Percentiles rank a stretch among this genome's conserved stretches.
These are phyloP conservation scores for Platynereis dumerilii DNA, from an alignment of 2,888 invertebrate genomes.

Conservation along the genomic window DNA sequence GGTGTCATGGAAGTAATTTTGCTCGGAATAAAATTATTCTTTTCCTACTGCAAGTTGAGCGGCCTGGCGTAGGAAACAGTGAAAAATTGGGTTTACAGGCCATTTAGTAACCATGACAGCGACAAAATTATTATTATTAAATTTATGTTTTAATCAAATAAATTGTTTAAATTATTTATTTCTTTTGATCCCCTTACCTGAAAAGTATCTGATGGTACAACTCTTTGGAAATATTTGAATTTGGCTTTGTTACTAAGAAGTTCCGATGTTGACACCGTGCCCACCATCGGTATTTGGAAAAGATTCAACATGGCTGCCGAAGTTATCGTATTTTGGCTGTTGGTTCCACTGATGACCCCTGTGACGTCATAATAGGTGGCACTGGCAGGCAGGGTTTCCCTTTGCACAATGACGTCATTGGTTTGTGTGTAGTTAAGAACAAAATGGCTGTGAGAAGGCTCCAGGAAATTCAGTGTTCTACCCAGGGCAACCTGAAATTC, in stretches of 20 bases:
- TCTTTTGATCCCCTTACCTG: no score
- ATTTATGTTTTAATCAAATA: no score
- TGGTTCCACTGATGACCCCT: slow-evolving; percentile 30
- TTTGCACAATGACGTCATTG: no score
- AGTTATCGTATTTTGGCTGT: slow-evolving; percentile 25
- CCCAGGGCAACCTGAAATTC: slow-evolving; percentile 20
- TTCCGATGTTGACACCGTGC: slow-evolving; percentile 27
- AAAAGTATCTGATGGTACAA: slow-evolving; percentile 21
- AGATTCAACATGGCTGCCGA: slow-evolving; percentile 24
- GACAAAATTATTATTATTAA: no score
- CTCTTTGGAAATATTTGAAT: slow-evolving; percentile 15
- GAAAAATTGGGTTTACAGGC: no score
- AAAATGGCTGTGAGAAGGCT: slow-evolving; percentile 13
- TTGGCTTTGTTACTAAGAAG: slow-evolving; percentile 19
- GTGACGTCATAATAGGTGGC: slow-evolving; percentile 19
- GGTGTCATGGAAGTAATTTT: no score
- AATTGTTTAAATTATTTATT: no score
- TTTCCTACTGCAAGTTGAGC: no score
- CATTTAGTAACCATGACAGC: no score
- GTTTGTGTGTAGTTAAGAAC: slow-evolving; percentile 2
- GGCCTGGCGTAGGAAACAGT: no score
- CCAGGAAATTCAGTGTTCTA: slow-evolving; percentile 15
- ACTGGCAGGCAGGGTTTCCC: not conserved
- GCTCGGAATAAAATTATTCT: no score
- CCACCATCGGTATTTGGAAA: slow-evolving; percentile 29